Percentiles rank a stretch among this genome's conserved stretches.
Evolutionary conservation across 2,113 vertebrate species (phyloP).

Genomic region (Xerus inauris): DNA sequence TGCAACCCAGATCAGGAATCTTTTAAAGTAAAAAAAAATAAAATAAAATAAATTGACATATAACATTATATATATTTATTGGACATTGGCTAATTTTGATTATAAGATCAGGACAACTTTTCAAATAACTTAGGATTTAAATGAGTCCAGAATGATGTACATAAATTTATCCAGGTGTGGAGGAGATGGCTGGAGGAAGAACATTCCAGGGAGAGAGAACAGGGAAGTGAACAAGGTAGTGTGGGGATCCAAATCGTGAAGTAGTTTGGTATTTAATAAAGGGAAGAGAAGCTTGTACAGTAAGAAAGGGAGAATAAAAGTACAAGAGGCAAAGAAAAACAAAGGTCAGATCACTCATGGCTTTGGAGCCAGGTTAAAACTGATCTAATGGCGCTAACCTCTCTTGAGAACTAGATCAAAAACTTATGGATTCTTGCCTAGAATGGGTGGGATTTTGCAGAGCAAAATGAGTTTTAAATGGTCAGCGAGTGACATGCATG

Average conservation of each 20-base stretch:
- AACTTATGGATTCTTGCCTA: background rate
- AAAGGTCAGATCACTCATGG: background rate
- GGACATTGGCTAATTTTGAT: background rate
- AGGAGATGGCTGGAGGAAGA: background rate
- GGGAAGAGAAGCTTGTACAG: background rate
- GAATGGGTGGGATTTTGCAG: background rate
- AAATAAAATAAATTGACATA: background rate
- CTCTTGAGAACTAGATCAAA: background rate
- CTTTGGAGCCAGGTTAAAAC: background rate
- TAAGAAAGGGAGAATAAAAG: background rate
- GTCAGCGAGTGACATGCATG: background rate
- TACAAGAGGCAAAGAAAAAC: background rate
- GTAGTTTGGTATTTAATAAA: background rate
- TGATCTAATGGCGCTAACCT: background rate
- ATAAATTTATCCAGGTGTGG: background rate
- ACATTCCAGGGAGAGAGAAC: background rate
- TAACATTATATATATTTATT: background rate
- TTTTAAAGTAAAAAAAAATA: no score
- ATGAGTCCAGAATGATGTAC: background rate
- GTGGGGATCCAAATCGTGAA: background rate
- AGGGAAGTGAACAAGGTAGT: background rate
- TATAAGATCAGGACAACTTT: background rate
- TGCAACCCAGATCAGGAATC: no score
- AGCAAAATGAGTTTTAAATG: background rate
- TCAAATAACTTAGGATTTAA: constrained; percentile 10